Evolutionary conservation across 2,888 invertebrate species (phyloP).

Genomic region (Orthosia gothica): DNA sequence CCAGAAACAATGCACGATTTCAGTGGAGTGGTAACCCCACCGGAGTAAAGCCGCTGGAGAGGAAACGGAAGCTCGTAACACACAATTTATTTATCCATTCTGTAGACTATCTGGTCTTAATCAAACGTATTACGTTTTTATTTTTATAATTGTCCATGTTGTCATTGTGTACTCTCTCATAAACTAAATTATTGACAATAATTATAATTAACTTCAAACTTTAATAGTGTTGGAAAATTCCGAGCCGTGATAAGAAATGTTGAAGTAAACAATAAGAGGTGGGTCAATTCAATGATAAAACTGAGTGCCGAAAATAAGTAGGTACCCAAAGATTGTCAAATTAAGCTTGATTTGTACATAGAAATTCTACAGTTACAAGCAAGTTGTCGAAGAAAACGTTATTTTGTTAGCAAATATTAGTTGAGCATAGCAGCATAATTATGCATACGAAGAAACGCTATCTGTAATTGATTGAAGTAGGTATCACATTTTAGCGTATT

Average conservation of each 20-base stretch:
- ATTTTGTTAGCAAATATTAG: background rate
- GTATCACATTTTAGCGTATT: background rate
- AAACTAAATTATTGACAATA: constrained; percentile 23
- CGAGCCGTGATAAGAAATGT: constrained; percentile 45
- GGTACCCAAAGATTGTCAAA: background rate
- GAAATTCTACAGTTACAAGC: background rate
- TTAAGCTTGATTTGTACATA: background rate
- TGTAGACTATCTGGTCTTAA: background rate
- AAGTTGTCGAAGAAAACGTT: background rate
- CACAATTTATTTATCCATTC: background rate
- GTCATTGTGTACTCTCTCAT: constrained; percentile 34
- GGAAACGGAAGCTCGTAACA: background rate
- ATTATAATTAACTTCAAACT: constrained; percentile 33
- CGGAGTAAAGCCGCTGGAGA: too few relatives aligned
- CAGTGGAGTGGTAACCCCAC: too few relatives aligned
- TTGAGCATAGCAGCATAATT: constrained; percentile 3
- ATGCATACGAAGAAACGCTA: background rate
- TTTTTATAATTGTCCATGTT: background rate
- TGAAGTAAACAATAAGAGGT: constrained; percentile 45
- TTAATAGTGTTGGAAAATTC: constrained; percentile 49
- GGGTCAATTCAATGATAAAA: constrained; percentile 48
- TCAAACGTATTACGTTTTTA: background rate
- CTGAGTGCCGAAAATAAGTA: constrained; percentile 13
- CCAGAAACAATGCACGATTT: too few relatives aligned
- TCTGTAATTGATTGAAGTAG: background rate